These are phyloP conservation scores for Drosophila prosaltans DNA, from an alignment of 1,140 invertebrate genomes.

Conservation along the genomic window DNA sequence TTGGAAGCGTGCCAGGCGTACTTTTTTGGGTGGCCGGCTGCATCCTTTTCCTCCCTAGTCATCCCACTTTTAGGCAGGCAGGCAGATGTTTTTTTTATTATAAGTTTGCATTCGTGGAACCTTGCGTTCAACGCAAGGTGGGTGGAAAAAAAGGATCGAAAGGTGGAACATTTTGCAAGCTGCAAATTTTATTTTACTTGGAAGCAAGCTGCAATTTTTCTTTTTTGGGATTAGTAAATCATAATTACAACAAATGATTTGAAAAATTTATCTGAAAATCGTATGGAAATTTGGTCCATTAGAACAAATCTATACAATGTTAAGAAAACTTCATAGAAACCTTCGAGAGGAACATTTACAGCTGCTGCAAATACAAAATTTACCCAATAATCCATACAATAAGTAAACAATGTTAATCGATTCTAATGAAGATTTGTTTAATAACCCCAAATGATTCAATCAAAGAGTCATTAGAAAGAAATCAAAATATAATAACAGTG, in stretches of 20 bases:
- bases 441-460: too few species aligned
- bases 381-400: not conserved
- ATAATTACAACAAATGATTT: conserved; percentile 3
- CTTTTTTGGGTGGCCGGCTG: conserved; percentile 62
- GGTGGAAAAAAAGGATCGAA: conserved; percentile 54
- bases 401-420: not conserved
- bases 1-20: conserved; percentile 68
- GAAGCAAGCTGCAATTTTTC: conserved; percentile 69
- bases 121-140: conserved; percentile 34
- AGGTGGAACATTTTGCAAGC: conserved; percentile 61
- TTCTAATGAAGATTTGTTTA: too few species aligned
- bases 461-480: too few species aligned
- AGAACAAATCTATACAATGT: not conserved
- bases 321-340: too few species aligned
- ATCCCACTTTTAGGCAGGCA: conserved; percentile 1
- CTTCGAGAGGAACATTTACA: not conserved
- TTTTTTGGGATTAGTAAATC: conserved; percentile 13
- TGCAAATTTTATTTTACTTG: conserved; percentile 60
- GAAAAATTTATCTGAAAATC: not conserved
- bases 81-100: conserved; percentile 64
- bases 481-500: too few species aligned
- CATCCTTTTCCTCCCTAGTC: conserved; percentile 31
- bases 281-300: not conserved
- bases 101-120: conserved; percentile 58
- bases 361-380: not conserved